phyloP scores from a whole-genome alignment of 1,140 invertebrate species.

The Himalopsyche phryganea region DNA sequence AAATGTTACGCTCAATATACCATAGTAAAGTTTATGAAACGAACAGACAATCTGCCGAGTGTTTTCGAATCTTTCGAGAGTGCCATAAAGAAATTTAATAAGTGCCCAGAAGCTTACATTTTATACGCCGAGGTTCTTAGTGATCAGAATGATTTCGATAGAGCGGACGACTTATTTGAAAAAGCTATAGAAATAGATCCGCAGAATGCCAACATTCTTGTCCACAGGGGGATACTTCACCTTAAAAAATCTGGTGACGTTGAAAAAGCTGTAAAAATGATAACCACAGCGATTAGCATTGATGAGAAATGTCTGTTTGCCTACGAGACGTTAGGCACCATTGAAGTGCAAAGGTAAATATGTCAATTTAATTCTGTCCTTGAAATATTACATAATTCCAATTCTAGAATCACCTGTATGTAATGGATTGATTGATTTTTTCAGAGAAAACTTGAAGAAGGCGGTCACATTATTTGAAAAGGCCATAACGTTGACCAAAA shows the following conservation, averaged over 20 bases:
- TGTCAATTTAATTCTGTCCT: background rate
- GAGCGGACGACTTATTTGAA: constrained; percentile 78
- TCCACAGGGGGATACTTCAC: constrained; percentile 81
- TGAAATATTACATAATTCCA: too few species aligned
- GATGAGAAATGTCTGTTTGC: constrained; percentile 92
- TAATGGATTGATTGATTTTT: constrained; percentile 43
- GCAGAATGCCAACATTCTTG: constrained; percentile 78
- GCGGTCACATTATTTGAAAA: constrained; percentile 86
- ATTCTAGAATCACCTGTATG: too few species aligned
- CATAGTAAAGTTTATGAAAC: constrained; percentile 59
- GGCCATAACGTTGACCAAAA: constrained; percentile 81
- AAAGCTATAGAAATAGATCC: constrained; percentile 81
- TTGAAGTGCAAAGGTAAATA: constrained; percentile 84
- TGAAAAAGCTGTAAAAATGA: constrained; percentile 71
- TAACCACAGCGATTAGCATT: constrained; percentile 79
- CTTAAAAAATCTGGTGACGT: constrained; percentile 80
- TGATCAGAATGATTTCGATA: constrained; percentile 76
- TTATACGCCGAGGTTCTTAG: constrained; percentile 79
- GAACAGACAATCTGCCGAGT: constrained; percentile 50
- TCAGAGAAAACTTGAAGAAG: constrained; percentile 75
- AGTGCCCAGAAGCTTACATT: constrained; percentile 79
- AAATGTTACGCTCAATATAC: constrained; percentile 84
- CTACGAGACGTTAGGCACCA: constrained; percentile 90
- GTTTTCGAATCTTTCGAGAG: constrained; percentile 70
- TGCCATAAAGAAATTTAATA: constrained; percentile 74